Percentiles rank a stretch among this genome's conserved stretches.
phyloP scores from a whole-genome alignment of 2,888 invertebrate genomes.

The Cinara cedri region DNA sequence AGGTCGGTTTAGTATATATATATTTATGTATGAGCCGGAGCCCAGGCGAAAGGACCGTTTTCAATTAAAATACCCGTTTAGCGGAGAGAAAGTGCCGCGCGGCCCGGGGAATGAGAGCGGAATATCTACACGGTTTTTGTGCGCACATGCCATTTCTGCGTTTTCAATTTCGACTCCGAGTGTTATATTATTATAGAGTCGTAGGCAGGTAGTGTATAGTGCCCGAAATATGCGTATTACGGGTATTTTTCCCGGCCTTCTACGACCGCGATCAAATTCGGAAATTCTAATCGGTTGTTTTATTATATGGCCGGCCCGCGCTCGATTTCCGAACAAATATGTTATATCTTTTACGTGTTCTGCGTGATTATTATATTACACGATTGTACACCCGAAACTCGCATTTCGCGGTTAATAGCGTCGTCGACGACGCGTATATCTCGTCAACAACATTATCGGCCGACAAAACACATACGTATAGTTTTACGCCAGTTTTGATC shows the following conservation, averaged over 20 bases:
- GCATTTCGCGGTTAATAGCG: too few relatives aligned
- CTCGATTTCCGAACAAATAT: too few relatives aligned
- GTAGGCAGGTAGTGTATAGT: not conserved
- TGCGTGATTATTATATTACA: too few relatives aligned
- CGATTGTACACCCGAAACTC: too few relatives aligned
- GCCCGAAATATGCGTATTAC: not conserved
- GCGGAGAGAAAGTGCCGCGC: conserved; percentile 17
- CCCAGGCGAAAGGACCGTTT: conserved; percentile 33
- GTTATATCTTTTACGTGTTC: too few relatives aligned
- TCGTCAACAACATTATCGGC: too few relatives aligned
- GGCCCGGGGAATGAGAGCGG: not conserved
- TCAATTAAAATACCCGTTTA: conserved; percentile 54
- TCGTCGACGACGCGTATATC: too few relatives aligned
- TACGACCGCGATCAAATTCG: conserved; percentile 7
- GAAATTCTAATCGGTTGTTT: conserved; percentile 4
- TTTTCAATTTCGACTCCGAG: conserved; percentile 26
- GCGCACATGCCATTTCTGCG: conserved; percentile 9
- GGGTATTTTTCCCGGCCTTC: not conserved
- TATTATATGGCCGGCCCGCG: too few relatives aligned
- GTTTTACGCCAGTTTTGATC: too few relatives aligned
- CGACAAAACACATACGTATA: too few relatives aligned
- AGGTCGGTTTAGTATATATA: conserved; percentile 40
- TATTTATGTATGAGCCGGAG: not conserved
- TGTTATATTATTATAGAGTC: not conserved
- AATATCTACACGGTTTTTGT: conserved; percentile 44